Evolutionary conservation across 2,888 invertebrate species (phyloP).

Genomic region (Zygaena filipendulae): DNA sequence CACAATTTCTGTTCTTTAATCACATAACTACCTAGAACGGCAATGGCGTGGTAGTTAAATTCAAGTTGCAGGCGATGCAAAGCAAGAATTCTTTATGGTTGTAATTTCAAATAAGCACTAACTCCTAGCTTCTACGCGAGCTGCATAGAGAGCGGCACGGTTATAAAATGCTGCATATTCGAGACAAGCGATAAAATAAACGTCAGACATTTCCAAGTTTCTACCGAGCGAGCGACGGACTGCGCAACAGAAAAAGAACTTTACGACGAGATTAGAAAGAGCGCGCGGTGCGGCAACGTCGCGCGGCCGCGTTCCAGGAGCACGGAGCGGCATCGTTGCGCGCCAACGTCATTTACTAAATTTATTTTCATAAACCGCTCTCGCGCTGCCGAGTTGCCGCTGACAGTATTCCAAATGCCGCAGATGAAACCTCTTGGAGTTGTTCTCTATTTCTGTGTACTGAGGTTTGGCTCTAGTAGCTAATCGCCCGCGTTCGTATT

Average conservation of each 20-base stretch:
- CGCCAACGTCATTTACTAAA: slow-evolving; percentile 67
- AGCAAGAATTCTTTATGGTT: slow-evolving; percentile 42
- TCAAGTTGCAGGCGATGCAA: slow-evolving; percentile 19
- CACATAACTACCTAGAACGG: slow-evolving; percentile 3
- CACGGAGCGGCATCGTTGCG: slow-evolving; percentile 55
- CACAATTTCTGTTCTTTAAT: not conserved
- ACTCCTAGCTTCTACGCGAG: slow-evolving; percentile 32
- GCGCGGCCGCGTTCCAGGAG: slow-evolving; percentile 61
- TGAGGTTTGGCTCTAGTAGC: no score
- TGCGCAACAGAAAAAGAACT: slow-evolving; percentile 69
- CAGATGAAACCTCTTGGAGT: slow-evolving; percentile 37
- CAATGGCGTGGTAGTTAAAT: slow-evolving; percentile 24
- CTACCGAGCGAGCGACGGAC: slow-evolving; percentile 53
- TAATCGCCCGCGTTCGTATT: slow-evolving; percentile 32
- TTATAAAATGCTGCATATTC: slow-evolving; percentile 57
- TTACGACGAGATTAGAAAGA: slow-evolving; percentile 70
- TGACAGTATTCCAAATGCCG: no score
- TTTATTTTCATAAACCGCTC: slow-evolving; percentile 68
- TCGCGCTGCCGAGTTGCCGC: slow-evolving; percentile 46
- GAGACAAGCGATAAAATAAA: slow-evolving; percentile 62
- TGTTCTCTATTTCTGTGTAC: slow-evolving; percentile 51
- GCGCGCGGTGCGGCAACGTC: slow-evolving; percentile 61
- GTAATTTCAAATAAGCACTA: slow-evolving; percentile 54
- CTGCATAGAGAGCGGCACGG: slow-evolving; percentile 33
- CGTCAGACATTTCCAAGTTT: slow-evolving; percentile 63